These are phyloP conservation scores for Dendrolimus pini DNA, from an alignment of 2,888 invertebrate species.

Conservation along the genomic window DNA sequence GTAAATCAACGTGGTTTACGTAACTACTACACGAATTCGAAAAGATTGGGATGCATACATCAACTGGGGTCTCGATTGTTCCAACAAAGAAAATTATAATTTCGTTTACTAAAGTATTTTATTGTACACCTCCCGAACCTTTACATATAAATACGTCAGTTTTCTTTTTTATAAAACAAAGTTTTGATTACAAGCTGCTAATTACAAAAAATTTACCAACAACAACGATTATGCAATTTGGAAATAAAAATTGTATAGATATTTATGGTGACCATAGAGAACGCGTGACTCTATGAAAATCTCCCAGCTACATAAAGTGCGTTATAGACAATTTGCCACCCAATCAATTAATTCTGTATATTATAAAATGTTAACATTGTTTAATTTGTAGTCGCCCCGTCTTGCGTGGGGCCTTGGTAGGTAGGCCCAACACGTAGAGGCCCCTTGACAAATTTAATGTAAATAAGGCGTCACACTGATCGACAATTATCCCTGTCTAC, in stretches of 20 bases:
- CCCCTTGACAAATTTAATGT: too few relatives aligned
- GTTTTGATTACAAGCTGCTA: slow-evolving; percentile 69
- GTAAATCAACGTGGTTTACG: background rate
- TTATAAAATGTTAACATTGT: too few relatives aligned
- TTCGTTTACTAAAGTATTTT: slow-evolving; percentile 57
- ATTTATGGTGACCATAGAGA: too few relatives aligned
- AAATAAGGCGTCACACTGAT: too few relatives aligned
- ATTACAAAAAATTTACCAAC: slow-evolving; percentile 66
- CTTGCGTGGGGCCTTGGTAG: too few relatives aligned
- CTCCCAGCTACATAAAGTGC: too few relatives aligned
- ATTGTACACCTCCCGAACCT: slow-evolving; percentile 62
- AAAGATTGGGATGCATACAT: background rate
- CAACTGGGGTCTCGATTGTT: slow-evolving; percentile 28
- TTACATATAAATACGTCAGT: slow-evolving; percentile 59
- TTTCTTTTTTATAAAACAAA: slow-evolving; percentile 48
- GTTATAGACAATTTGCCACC: too few relatives aligned
- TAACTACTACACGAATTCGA: background rate
- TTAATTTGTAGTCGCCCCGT: too few relatives aligned
- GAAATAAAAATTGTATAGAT: slow-evolving; percentile 45
- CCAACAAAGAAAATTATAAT: slow-evolving; percentile 49
- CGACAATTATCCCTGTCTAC: too few relatives aligned
- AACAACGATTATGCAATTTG: slow-evolving; percentile 69
- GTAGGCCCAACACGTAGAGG: too few relatives aligned
- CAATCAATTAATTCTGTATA: too few relatives aligned
- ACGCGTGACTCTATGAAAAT: too few relatives aligned